These are phyloP conservation scores for Rattus rattus DNA, from an alignment of 2,113 vertebrate species.

Conservation along the genomic window DNA sequence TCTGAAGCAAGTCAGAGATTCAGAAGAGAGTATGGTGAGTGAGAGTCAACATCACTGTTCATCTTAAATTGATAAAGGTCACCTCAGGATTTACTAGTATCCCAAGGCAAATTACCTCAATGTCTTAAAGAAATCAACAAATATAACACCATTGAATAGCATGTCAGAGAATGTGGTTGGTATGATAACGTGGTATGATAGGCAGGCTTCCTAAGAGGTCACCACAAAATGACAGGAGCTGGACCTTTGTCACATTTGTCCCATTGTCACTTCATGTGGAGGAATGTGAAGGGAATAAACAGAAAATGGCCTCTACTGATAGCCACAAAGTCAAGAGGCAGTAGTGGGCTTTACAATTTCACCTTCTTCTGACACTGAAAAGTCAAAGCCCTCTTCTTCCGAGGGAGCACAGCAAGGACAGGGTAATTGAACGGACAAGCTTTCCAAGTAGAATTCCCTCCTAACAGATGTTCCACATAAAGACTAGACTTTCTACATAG, in stretches of 20 bases:
- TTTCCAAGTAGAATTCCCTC: neutral
- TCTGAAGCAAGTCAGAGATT: conserved; percentile 42
- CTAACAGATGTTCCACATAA: neutral
- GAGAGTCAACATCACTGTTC: neutral
- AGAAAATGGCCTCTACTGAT: neutral
- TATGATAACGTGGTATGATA: neutral
- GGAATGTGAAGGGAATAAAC: neutral
- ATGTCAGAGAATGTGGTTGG: neutral
- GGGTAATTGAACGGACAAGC: neutral
- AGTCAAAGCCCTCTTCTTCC: neutral
- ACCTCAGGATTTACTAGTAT: conserved; percentile 2
- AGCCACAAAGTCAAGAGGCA: neutral
- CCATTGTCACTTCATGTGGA: neutral
- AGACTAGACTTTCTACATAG: neutral
- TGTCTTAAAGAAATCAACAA: conserved; percentile 37
- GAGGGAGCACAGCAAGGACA: neutral
- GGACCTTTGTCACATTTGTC: too few relatives aligned
- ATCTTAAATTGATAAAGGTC: neutral
- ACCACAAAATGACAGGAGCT: neutral
- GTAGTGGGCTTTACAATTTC: neutral
- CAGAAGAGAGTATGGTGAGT: neutral
- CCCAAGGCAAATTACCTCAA: neutral
- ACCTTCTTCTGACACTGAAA: neutral
- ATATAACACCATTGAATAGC: neutral
- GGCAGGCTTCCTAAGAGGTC: neutral